These are phyloP conservation scores for Premnoplex brunnescens DNA, from an alignment of 2,797 vertebrate species.

Conservation along the genomic window DNA sequence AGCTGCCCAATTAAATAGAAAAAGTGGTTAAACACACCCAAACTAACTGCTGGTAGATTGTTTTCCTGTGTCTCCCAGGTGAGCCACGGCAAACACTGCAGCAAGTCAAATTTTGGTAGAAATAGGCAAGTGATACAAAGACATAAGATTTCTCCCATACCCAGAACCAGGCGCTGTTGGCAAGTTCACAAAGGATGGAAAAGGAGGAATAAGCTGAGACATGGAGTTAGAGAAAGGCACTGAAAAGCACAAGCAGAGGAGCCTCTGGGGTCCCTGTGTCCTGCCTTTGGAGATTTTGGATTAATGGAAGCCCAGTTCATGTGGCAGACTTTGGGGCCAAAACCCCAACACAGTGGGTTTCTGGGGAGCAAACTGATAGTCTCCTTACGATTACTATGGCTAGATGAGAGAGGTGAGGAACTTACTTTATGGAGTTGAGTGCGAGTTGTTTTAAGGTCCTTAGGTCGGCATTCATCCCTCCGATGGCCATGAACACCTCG, in stretches of 20 bases:
- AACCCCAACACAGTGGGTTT: background rate
- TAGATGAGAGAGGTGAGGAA: background rate
- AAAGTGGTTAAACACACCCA: background rate
- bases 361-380: background rate
- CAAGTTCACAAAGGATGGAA: background rate
- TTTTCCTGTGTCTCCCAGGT: background rate
- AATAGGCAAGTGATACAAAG: background rate
- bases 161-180: background rate
- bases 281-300: background rate
- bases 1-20: background rate
- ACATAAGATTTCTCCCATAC: background rate
- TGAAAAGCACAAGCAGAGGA: background rate
- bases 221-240: background rate
- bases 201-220: background rate
- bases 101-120: background rate
- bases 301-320: background rate
- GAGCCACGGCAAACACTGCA: background rate
- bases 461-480: conserved; percentile 84
- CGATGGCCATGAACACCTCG: conserved; percentile 87
- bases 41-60: background rate
- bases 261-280: background rate
- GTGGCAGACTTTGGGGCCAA: background rate
- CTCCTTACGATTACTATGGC: background rate
- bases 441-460: conserved; percentile 90
- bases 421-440: conserved; percentile 88